Percentiles rank a stretch among this genome's conserved stretches.
phyloP scores from a whole-genome alignment of 1,140 invertebrate genomes.

The Condylostylus longicornis region DNA sequence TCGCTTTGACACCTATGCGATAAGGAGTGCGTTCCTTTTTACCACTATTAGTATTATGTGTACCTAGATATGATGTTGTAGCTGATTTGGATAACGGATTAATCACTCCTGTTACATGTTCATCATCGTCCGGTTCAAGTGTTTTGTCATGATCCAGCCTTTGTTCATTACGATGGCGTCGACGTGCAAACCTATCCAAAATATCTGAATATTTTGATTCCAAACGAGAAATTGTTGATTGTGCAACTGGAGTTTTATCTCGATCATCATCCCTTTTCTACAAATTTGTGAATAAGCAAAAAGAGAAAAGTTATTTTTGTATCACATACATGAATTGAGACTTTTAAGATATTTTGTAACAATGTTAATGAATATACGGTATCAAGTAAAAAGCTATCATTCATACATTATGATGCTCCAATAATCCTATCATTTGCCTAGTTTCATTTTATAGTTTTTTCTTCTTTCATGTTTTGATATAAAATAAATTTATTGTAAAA shows the following conservation, averaged over 20 bases:
- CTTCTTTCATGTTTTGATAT: too few species aligned
- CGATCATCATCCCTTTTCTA: slow-evolving; percentile 7
- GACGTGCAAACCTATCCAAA: slow-evolving; percentile 46
- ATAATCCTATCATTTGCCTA: too few species aligned
- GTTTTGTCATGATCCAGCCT: slow-evolving; percentile 47
- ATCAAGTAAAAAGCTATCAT: too few species aligned
- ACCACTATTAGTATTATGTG: slow-evolving; percentile 21
- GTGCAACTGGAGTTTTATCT: slow-evolving; percentile 28
- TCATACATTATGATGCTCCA: too few species aligned
- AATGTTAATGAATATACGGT: too few species aligned
- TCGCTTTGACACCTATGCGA: slow-evolving; percentile 10
- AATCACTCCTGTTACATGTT: slow-evolving; percentile 27
- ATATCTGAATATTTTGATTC: slow-evolving; percentile 61
- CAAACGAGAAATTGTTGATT: slow-evolving; percentile 42
- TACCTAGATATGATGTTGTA: slow-evolving; percentile 31
- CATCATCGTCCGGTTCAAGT: slow-evolving; percentile 40
- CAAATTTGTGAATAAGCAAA: background rate
- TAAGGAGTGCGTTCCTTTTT: slow-evolving; percentile 29
- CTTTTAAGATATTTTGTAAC: too few species aligned
- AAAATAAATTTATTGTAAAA: too few species aligned
- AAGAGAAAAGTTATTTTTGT: background rate
- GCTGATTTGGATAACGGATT: slow-evolving; percentile 40
- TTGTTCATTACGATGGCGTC: slow-evolving; percentile 37
- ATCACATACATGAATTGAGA: too few species aligned
- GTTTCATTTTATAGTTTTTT: too few species aligned